Evolutionary conservation across 2,888 invertebrate genomes (phyloP).

Genomic region (Eristalis pertinax): DNA sequence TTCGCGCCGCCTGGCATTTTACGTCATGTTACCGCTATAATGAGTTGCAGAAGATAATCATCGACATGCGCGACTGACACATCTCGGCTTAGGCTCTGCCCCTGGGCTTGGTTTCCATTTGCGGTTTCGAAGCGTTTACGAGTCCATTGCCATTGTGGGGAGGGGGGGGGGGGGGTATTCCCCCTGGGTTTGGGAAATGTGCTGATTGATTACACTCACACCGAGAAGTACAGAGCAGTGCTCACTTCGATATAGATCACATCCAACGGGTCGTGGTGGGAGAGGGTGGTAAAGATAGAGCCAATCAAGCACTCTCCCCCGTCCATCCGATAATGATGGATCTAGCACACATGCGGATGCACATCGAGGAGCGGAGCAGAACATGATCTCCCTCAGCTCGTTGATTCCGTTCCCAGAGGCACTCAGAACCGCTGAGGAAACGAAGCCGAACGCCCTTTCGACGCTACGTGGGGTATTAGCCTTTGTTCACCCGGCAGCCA

Average conservation of each 20-base stretch:
- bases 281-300: too few relatives aligned
- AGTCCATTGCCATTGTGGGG: slow-evolving; percentile 65
- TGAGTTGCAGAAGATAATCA: slow-evolving; percentile 68
- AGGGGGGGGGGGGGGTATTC: neutral
- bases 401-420: slow-evolving; percentile 35
- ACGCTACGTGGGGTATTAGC: neutral
- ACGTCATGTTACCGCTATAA: slow-evolving; percentile 69
- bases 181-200: slow-evolving; percentile 43
- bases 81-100: slow-evolving; percentile 47
- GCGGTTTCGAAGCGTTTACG: slow-evolving; percentile 40
- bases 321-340: too few relatives aligned
- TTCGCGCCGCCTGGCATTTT: slow-evolving; percentile 56
- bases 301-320: too few relatives aligned
- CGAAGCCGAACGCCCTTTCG: slow-evolving; percentile 50
- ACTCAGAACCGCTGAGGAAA: too few relatives aligned
- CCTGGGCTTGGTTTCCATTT: slow-evolving; percentile 26
- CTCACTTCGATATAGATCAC: slow-evolving; percentile 35
- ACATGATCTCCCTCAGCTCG: too few relatives aligned
- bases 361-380: too few relatives aligned
- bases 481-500: slow-evolving; percentile 24
- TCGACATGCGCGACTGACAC: slow-evolving; percentile 70
- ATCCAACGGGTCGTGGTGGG: slow-evolving; percentile 1
- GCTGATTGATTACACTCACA: slow-evolving; percentile 62
- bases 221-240: neutral
- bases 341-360: too few relatives aligned